Conservation (phyloP, 2,888 invertebrate species). For the Catocala nupta region DNA sequence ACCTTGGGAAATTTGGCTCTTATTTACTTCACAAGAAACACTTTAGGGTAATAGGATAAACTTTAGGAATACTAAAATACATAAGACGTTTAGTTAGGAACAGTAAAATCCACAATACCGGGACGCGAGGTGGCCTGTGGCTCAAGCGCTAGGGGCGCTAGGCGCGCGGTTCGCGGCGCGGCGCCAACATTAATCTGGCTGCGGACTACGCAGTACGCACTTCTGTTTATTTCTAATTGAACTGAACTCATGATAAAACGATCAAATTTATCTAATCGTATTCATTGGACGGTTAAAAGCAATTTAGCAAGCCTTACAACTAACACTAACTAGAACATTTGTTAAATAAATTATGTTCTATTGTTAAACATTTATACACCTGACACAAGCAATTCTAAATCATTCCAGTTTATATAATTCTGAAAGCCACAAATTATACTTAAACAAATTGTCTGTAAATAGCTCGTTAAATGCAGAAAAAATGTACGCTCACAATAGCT, state of each 20-base stretch:
- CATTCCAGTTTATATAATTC: too few species aligned
- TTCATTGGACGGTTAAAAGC: conserved; percentile 35
- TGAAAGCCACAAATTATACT: too few species aligned
- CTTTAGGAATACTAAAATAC: conserved; percentile 13
- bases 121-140: neutral
- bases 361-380: conserved; percentile 5
- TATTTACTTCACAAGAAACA: conserved; percentile 5
- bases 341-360: conserved; percentile 13
- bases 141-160: neutral
- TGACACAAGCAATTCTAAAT: conserved; percentile 13
- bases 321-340: conserved; percentile 40
- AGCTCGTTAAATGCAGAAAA: too few species aligned
- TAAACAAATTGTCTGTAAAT: too few species aligned
- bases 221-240: conserved; percentile 43
- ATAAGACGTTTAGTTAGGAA: conserved; percentile 13
- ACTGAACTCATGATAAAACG: conserved; percentile 46
- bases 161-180: too few species aligned
- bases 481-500: too few species aligned
- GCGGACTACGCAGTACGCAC: conserved; percentile 11
- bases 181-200: conserved; percentile 8
- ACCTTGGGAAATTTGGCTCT: conserved; percentile 1
- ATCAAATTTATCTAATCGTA: conserved; percentile 49
- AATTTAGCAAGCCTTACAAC: conserved; percentile 37
- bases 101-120: neutral
- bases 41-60: conserved; percentile 6